Conservation (phyloP, 2,888 invertebrate genomes). For the Cosmia pyralina region DNA sequence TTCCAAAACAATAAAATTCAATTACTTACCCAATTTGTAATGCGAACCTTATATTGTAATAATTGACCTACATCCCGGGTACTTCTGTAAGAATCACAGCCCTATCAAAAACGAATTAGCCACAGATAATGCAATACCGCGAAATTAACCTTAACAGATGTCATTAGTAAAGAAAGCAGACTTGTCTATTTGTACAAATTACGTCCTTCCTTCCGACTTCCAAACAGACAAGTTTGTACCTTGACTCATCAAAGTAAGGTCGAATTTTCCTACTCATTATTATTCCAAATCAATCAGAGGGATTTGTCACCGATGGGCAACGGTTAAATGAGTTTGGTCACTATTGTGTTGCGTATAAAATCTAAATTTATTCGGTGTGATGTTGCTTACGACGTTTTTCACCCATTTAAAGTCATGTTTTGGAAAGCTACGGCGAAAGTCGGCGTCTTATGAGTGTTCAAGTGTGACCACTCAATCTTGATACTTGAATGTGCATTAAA, state of each 20-base stretch:
- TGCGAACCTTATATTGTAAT: slow-evolving; percentile 42
- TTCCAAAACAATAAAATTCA: slow-evolving; percentile 49
- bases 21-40: slow-evolving; percentile 54
- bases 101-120: slow-evolving; percentile 80
- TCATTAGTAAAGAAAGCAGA: slow-evolving; percentile 81
- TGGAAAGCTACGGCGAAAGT: slow-evolving; percentile 89
- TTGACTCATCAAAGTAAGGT: slow-evolving; percentile 42
- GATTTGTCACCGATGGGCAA: slow-evolving; percentile 64
- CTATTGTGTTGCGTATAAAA: slow-evolving; percentile 54
- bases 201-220: slow-evolving; percentile 60
- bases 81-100: slow-evolving; percentile 62
- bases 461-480: slow-evolving; percentile 80
- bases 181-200: slow-evolving; percentile 67
- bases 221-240: slow-evolving; percentile 45
- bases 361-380: slow-evolving; percentile 45
- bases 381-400: slow-evolving; percentile 72
- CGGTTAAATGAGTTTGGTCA: slow-evolving; percentile 67
- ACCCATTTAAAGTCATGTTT: slow-evolving; percentile 75
- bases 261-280: slow-evolving; percentile 58
- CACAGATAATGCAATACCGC: slow-evolving; percentile 71
- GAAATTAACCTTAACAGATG: slow-evolving; percentile 75
- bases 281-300: slow-evolving; percentile 66
- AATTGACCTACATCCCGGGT: slow-evolving; percentile 53
- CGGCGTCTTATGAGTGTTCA: slow-evolving; percentile 74
- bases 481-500: slow-evolving; percentile 74